These are phyloP conservation scores for Macropus fuliginosus DNA, from an alignment of 2,797 vertebrate genomes.

Conservation along the genomic window DNA sequence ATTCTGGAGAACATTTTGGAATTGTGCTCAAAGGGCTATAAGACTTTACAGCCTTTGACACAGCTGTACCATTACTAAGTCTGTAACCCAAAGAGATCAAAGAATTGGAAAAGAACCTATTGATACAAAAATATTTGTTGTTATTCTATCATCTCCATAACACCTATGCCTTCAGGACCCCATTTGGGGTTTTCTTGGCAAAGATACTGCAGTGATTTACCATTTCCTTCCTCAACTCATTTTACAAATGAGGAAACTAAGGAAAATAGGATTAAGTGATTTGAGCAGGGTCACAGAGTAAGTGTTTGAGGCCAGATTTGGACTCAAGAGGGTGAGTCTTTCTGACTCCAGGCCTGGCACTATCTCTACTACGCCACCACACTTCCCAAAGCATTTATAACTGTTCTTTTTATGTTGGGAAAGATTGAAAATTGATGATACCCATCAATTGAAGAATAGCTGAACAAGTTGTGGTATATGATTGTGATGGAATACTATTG, in stretches of 20 bases:
- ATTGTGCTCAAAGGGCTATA: neutral
- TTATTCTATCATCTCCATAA: neutral
- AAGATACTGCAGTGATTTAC: neutral
- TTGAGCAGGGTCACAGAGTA: neutral
- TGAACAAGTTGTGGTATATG: neutral
- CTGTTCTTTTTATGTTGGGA: neutral
- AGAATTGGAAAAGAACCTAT: neutral
- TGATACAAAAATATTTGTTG: neutral
- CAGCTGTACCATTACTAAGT: neutral
- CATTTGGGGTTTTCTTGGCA: neutral
- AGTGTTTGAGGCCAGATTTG: neutral
- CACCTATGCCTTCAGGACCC: neutral
- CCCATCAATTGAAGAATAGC: neutral
- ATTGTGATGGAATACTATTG: neutral
- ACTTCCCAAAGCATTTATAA: neutral
- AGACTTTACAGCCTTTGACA: neutral
- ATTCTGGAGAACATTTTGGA: neutral
- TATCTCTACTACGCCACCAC: neutral
- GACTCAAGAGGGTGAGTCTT: neutral
- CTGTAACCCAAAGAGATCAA: neutral
- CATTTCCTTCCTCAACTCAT: neutral
- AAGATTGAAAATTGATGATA: neutral
- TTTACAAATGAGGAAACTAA: neutral
- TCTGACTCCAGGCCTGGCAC: neutral
- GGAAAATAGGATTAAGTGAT: too few relatives aligned